Conservation (phyloP, 1,140 invertebrate species). For the Drosophila bocqueti region DNA sequence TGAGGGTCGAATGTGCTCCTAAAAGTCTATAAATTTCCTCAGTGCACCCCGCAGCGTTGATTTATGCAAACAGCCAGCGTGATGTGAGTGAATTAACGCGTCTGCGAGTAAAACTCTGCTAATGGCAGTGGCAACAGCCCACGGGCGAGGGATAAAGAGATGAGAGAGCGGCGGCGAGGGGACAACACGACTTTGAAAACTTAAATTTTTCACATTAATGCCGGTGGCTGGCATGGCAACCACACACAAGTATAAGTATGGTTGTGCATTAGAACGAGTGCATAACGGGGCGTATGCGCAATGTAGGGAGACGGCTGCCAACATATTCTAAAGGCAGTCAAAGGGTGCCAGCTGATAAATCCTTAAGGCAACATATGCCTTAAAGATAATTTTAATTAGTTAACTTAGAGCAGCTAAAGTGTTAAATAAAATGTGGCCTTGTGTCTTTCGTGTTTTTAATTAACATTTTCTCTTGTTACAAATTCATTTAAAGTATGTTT, state of each 20-base stretch:
- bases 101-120: conserved; percentile 62
- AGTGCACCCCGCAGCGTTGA: conserved; percentile 42
- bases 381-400: background rate
- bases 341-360: background rate
- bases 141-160: background rate
- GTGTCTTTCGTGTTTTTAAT: background rate
- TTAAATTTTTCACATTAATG: conserved; percentile 67
- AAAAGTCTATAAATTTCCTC: background rate
- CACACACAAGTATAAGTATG: conserved; percentile 17
- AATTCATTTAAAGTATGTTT: background rate
- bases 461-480: background rate
- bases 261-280: conserved; percentile 33
- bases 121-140: conserved; percentile 69
- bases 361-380: background rate
- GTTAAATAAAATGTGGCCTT: background rate
- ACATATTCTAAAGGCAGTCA: conserved; percentile 5
- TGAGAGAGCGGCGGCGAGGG: background rate
- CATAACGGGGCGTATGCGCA: conserved; percentile 31
- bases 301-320: conserved; percentile 2
- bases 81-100: conserved; percentile 78
- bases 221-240: conserved; percentile 22
- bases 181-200: conserved; percentile 60
- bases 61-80: conserved; percentile 75
- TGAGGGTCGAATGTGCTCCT: background rate
- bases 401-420: background rate